Percentiles rank a stretch among this genome's conserved stretches.
Evolutionary conservation across 2,113 vertebrate genomes (phyloP).

Genomic region (Lasiurus cinereus): DNA sequence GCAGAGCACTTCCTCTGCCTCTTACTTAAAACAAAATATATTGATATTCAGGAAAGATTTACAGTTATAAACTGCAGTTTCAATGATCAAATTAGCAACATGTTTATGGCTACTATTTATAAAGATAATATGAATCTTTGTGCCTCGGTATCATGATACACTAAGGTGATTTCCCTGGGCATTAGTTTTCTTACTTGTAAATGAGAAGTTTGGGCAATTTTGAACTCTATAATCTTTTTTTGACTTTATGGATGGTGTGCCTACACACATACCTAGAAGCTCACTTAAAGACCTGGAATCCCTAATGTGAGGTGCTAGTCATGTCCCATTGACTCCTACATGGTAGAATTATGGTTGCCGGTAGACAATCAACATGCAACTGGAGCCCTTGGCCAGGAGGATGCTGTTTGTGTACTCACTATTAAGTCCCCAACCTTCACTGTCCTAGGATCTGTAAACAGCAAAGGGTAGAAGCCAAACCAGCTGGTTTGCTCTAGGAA

Average conservation of each 20-base stretch:
- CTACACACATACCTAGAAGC: neutral
- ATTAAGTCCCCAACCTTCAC: too few relatives aligned
- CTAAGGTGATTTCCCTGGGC: neutral
- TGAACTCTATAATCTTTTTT: neutral
- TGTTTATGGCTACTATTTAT: constrained; percentile 7
- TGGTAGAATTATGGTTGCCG: neutral
- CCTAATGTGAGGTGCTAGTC: neutral
- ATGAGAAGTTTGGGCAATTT: neutral
- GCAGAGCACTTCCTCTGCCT: neutral
- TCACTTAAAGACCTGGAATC: neutral
- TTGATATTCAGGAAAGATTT: constrained; percentile 15
- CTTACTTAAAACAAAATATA: constrained; percentile 23
- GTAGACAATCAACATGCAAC: neutral
- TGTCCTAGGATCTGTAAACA: neutral
- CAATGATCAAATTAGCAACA: neutral
- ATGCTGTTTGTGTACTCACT: neutral
- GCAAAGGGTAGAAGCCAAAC: neutral
- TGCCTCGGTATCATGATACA: neutral
- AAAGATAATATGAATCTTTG: neutral
- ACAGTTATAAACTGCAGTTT: neutral
- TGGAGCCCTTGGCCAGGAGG: neutral
- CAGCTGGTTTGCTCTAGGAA: neutral
- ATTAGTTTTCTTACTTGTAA: constrained; percentile 44
- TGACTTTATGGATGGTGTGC: neutral
- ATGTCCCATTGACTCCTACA: neutral